Evolutionary conservation across 2,888 invertebrate genomes (phyloP).

Genomic region (Phortica magna): DNA sequence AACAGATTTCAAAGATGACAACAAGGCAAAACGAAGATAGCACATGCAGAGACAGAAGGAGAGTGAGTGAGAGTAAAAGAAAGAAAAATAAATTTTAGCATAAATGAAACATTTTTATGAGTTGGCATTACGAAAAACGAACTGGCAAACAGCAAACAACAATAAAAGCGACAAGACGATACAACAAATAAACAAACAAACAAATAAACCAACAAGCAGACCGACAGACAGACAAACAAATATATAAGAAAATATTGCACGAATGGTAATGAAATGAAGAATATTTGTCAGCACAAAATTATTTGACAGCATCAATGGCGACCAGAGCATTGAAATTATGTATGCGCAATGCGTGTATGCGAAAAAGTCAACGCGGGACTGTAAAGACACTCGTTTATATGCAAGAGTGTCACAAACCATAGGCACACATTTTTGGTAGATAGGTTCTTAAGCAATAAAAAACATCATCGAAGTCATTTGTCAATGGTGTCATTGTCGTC

Average conservation of each 20-base stretch:
- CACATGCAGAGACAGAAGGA: slow-evolving; percentile 33
- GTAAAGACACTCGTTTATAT: background rate
- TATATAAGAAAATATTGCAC: slow-evolving; percentile 7
- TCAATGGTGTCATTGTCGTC: slow-evolving; percentile 54
- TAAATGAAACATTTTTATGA: slow-evolving; percentile 72
- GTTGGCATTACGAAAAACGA: slow-evolving; percentile 61
- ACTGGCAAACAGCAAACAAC: slow-evolving; percentile 45
- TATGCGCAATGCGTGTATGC: slow-evolving; percentile 55
- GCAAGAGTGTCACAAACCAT: slow-evolving; percentile 52
- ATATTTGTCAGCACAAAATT: slow-evolving; percentile 32
- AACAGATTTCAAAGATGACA: slow-evolving; percentile 19
- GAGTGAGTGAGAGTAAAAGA: slow-evolving; percentile 31
- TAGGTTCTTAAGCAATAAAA: slow-evolving; percentile 64
- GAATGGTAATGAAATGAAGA: slow-evolving; percentile 42
- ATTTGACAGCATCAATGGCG: background rate
- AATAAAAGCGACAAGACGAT: slow-evolving; percentile 33
- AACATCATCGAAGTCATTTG: slow-evolving; percentile 70
- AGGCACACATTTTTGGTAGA: slow-evolving; percentile 50
- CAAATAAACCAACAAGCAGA: slow-evolving; percentile 32
- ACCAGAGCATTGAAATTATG: slow-evolving; percentile 48
- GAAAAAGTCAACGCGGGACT: background rate
- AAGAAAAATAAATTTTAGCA: slow-evolving; percentile 55
- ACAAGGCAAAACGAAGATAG: slow-evolving; percentile 42
- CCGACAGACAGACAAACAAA: slow-evolving; percentile 15
- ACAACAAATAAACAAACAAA: slow-evolving; percentile 49